Conservation (phyloP, 2,888 invertebrate genomes). For the Dastarcus helophoroides region DNA sequence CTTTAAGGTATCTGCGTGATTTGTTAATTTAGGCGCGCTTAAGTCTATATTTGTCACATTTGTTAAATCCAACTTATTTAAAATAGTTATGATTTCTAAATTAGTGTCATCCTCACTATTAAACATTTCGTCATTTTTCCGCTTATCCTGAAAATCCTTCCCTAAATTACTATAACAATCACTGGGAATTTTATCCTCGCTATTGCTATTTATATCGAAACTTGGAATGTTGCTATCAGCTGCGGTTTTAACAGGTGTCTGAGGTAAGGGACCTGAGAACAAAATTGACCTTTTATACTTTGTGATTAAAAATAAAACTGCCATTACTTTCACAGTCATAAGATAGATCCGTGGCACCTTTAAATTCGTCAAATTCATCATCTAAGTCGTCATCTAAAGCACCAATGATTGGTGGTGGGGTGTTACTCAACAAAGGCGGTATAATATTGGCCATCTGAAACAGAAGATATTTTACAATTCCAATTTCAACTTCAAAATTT, state of each 20-base stretch:
- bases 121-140: slow-evolving; percentile 19
- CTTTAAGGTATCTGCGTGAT: too few species aligned
- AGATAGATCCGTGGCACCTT: slow-evolving; percentile 35
- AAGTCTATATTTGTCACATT: too few species aligned
- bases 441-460: too few species aligned
- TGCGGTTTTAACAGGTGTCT: slow-evolving; percentile 13
- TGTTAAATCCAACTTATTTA: too few species aligned
- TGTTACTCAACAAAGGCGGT: slow-evolving; percentile 44
- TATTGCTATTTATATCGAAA: slow-evolving; percentile 14
- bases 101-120: too few species aligned
- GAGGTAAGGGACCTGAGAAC: slow-evolving; percentile 10
- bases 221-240: too few species aligned
- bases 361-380: slow-evolving; percentile 52
- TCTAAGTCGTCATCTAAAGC: slow-evolving; percentile 37
- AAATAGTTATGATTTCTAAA: too few species aligned
- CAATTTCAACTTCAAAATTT: too few species aligned
- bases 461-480: too few species aligned
- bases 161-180: slow-evolving; percentile 10
- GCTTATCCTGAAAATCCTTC: slow-evolving; percentile 27
- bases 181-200: slow-evolving; percentile 10
- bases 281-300: neutral
- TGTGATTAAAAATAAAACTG: slow-evolving; percentile 1
- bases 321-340: slow-evolving; percentile 30
- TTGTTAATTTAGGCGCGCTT: too few species aligned
- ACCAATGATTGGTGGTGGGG: slow-evolving; percentile 44